Evolutionary conservation across 1,140 invertebrate species (phyloP).

Genomic region (Drosophila micromelanica): DNA sequence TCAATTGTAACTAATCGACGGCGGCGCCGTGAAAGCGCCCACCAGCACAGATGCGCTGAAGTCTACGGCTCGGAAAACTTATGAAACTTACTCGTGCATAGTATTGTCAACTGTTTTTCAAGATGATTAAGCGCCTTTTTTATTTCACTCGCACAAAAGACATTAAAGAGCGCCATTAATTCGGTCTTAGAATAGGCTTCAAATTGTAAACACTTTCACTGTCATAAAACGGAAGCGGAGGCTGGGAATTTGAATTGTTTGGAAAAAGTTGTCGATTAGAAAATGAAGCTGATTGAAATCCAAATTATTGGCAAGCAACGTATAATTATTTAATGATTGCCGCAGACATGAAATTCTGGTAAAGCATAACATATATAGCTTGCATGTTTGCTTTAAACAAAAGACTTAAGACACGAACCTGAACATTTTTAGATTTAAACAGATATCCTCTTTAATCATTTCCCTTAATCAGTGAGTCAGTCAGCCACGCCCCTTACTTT

Average conservation of each 20-base stretch:
- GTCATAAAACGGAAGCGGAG: constrained; percentile 47
- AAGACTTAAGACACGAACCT: constrained; percentile 44
- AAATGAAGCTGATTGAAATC: constrained; percentile 45
- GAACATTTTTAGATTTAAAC: background rate
- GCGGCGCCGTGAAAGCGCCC: constrained; percentile 75
- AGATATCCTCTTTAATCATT: constrained; percentile 13
- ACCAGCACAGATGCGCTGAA: constrained; percentile 19
- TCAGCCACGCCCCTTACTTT: constrained; percentile 39
- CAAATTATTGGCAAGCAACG: constrained; percentile 47
- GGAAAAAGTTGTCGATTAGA: constrained; percentile 66
- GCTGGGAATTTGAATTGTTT: constrained; percentile 49
- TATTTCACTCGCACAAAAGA: constrained; percentile 24
- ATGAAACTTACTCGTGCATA: constrained; percentile 51
- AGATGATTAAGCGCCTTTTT: constrained; percentile 70
- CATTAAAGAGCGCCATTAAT: constrained; percentile 58
- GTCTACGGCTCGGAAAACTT: constrained; percentile 52
- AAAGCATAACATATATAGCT: background rate
- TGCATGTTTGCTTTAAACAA: constrained; percentile 23
- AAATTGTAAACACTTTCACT: constrained; percentile 57
- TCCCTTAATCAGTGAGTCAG: constrained; percentile 53
- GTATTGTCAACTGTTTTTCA: constrained; percentile 77
- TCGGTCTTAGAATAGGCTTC: constrained; percentile 66
- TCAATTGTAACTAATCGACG: constrained; percentile 82
- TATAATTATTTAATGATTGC: constrained; percentile 57
- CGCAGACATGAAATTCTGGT: constrained; percentile 25